These are phyloP conservation scores for Brachionus angularis DNA, from an alignment of 1,140 invertebrate genomes.

Conservation along the genomic window DNA sequence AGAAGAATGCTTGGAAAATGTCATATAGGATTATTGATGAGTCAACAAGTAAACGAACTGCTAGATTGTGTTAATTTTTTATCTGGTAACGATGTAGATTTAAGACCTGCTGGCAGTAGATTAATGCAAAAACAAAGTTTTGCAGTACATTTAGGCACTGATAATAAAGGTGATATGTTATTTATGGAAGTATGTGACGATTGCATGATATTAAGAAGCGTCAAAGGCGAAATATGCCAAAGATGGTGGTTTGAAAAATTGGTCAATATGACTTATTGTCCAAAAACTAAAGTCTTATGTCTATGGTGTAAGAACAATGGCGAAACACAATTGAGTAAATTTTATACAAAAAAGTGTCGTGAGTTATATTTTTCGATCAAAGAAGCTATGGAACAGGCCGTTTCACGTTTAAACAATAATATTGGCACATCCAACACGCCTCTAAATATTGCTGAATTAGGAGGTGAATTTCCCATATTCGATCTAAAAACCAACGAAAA, in stretches of 20 bases:
- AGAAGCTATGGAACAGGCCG: constrained; percentile 94
- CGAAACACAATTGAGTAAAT: constrained; percentile 82
- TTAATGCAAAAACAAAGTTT: constrained; percentile 93
- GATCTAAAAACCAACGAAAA: constrained; percentile 93
- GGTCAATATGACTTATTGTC: constrained; percentile 99
- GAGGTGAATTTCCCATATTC: constrained; percentile 96
- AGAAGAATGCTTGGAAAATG: constrained; percentile 89
- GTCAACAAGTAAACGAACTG: constrained; percentile 91
- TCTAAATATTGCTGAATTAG: constrained; percentile 67
- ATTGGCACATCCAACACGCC: constrained; percentile 7
- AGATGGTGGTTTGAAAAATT: constrained; percentile 96
- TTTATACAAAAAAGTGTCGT: constrained; percentile 98
- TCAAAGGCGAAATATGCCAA: constrained; percentile 89
- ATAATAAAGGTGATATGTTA: constrained; percentile 79
- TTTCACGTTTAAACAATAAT: constrained; percentile 72
- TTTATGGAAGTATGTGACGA: constrained; percentile 98
- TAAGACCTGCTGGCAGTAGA: constrained; percentile 77
- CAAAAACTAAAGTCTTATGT: constrained; percentile 90
- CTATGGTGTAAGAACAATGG: constrained; percentile 69
- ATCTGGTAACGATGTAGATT: constrained; percentile 87
- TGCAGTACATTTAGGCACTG: constrained; percentile 87
- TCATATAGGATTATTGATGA: constrained; percentile 94
- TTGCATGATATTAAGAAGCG: constrained; percentile 84
- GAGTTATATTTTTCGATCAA: constrained; percentile 97
- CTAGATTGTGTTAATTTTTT: constrained; percentile 78